Conservation (phyloP, 2,113 vertebrate species). For the Myxocyprinus asiaticus region DNA sequence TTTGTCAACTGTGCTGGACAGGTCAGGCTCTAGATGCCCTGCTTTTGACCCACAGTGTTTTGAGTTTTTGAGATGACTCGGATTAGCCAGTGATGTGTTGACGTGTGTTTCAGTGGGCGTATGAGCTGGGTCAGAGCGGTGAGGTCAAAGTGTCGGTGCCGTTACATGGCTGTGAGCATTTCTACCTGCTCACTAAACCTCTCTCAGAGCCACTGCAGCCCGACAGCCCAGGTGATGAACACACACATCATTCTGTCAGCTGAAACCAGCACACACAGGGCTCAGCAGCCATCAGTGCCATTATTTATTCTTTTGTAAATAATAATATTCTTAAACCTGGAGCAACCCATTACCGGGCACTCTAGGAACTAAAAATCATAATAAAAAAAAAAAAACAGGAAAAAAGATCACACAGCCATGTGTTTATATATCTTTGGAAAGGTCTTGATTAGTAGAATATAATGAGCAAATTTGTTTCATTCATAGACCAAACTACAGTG, state of each 20-base stretch:
- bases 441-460: too few species aligned
- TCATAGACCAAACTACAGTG: too few species aligned
- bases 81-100: neutral
- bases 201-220: slow-evolving; percentile 77
- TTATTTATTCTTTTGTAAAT: too few species aligned
- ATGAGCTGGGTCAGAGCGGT: slow-evolving; percentile 91
- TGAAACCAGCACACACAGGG: neutral
- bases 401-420: too few species aligned
- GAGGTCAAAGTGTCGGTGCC: slow-evolving; percentile 90
- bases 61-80: too few species aligned
- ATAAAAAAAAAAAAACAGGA: too few species aligned
- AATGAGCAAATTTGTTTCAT: too few species aligned
- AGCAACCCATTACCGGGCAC: too few species aligned
- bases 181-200: slow-evolving; percentile 95
- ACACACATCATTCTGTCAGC: neutral
- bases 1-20: slow-evolving; percentile 98
- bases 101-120: slow-evolving; percentile 85
- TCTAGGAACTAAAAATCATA: too few species aligned
- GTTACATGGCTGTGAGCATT: slow-evolving; percentile 95
- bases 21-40: slow-evolving; percentile 67
- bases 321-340: too few species aligned
- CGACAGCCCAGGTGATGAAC: slow-evolving; percentile 80
- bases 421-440: too few species aligned
- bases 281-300: too few species aligned
- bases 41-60: neutral